Evolutionary conservation across 37 sponge, comb jelly and placozoan genomes (phyloP).

Genomic region (Tethya wilhelma): DNA sequence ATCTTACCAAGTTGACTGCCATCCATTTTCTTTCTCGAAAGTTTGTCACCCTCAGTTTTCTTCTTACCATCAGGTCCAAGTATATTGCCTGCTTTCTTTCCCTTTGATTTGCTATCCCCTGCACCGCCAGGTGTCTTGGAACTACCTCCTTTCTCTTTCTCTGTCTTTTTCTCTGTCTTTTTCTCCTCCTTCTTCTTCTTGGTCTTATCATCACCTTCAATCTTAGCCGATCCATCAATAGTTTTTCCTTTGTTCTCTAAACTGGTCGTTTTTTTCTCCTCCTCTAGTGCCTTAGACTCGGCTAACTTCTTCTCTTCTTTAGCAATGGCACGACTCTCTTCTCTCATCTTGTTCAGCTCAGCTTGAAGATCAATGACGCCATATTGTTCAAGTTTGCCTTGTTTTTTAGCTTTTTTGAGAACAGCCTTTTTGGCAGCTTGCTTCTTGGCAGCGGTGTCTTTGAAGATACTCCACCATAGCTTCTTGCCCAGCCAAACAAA

Average conservation of each 20-base stretch:
- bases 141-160: background rate
- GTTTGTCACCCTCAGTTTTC: too few species aligned
- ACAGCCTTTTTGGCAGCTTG: conserved; percentile 49
- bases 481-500: conserved; percentile 72
- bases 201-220: too few species aligned
- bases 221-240: too few species aligned
- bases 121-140: too few species aligned
- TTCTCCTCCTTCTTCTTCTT: background rate
- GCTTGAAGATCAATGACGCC: conserved; percentile 7
- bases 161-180: background rate
- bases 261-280: too few species aligned
- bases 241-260: too few species aligned
- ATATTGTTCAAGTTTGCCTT: conserved; percentile 55
- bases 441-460: conserved; percentile 50
- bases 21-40: too few species aligned
- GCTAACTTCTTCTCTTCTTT: background rate
- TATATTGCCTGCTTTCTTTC: too few species aligned
- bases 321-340: background rate
- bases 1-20: too few species aligned
- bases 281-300: too few species aligned
- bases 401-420: conserved; percentile 38
- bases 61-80: too few species aligned
- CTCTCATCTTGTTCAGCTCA: conserved; percentile 14
- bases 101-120: too few species aligned
- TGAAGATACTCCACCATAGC: conserved; percentile 50